Conservation (phyloP, 2,113 vertebrate genomes). For the Erinaceus europaeus region DNA sequence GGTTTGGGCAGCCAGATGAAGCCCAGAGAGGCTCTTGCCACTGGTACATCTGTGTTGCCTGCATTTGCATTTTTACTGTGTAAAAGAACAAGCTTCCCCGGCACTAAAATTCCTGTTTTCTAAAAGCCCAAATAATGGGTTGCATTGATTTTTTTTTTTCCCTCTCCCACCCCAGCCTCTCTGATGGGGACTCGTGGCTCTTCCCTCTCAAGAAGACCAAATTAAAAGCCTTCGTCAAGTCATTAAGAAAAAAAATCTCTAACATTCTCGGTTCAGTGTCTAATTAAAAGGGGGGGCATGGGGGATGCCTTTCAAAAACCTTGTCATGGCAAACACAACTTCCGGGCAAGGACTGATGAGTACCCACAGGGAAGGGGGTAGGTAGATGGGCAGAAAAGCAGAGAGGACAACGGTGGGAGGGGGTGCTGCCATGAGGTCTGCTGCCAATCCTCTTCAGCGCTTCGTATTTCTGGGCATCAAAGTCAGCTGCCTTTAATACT, state of each 20-base stretch:
- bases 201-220: constrained; percentile 79
- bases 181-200: constrained; percentile 69
- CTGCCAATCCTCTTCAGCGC: constrained; percentile 69
- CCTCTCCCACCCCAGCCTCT: constrained; percentile 73
- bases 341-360: not conserved
- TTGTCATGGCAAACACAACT: constrained; percentile 54
- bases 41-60: constrained; percentile 80
- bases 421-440: constrained; percentile 71
- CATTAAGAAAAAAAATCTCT: constrained; percentile 77
- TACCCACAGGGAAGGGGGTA: not conserved
- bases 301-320: constrained; percentile 50
- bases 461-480: constrained; percentile 74
- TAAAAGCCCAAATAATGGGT: constrained; percentile 73
- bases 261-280: constrained; percentile 59
- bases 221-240: constrained; percentile 83
- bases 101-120: constrained; percentile 70
- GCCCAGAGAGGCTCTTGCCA: constrained; percentile 73
- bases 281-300: constrained; percentile 56
- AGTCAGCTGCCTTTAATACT: constrained; percentile 74
- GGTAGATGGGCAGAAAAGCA: not conserved
- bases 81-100: constrained; percentile 72
- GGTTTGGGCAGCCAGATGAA: constrained; percentile 73
- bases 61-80: constrained; percentile 85
- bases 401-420: too few species aligned
- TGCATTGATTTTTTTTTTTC: constrained; percentile 72